phyloP scores from a whole-genome alignment of 2,797 vertebrate genomes.

The Sylvilagus floridanus region DNA sequence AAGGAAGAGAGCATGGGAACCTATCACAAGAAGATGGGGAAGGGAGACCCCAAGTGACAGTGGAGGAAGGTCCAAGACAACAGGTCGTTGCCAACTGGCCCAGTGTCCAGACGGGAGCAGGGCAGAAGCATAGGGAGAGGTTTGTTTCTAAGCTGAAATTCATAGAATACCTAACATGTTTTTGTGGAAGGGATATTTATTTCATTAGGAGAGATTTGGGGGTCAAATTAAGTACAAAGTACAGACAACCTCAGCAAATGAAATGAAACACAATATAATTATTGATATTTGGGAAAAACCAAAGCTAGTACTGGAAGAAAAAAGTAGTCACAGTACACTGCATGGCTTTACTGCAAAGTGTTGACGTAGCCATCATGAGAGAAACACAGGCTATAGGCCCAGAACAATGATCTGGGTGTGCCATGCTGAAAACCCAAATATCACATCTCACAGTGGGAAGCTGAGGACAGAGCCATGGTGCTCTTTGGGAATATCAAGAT shows the following conservation, averaged over 20 bases:
- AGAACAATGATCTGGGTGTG: neutral
- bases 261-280: neutral
- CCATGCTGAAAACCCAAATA: neutral
- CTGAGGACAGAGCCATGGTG: neutral
- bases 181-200: neutral
- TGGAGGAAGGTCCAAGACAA: neutral
- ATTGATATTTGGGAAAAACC: neutral
- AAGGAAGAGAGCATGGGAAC: neutral
- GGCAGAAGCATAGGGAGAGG: neutral
- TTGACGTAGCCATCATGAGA: neutral
- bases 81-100: neutral
- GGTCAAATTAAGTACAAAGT: neutral
- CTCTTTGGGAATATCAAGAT: slow-evolving; percentile 35
- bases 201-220: neutral
- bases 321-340: neutral
- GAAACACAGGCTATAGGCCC: neutral
- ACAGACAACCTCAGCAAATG: slow-evolving; percentile 29
- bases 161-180: neutral
- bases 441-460: neutral
- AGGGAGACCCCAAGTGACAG: neutral
- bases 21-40: neutral
- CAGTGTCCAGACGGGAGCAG: neutral
- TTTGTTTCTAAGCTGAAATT: slow-evolving; percentile 1
- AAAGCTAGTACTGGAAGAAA: neutral
- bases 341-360: neutral